Percentiles rank a stretch among this genome's conserved stretches.
phyloP scores from a whole-genome alignment of 1,140 invertebrate species.

The Vanessa atalanta region DNA sequence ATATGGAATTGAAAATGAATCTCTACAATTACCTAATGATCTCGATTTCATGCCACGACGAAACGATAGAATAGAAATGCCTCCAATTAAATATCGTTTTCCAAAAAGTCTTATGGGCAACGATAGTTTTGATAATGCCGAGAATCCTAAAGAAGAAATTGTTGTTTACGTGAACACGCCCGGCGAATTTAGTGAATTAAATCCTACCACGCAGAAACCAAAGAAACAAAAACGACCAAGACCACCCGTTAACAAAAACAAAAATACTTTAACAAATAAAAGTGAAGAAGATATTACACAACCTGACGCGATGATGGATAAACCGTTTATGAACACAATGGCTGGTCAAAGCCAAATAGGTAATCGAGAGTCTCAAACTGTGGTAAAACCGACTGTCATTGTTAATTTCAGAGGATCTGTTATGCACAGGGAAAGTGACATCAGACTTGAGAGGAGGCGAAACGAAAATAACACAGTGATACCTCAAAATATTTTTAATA shows the following conservation, averaged over 20 bases:
- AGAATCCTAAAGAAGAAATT: slow-evolving; percentile 57
- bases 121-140: slow-evolving; percentile 33
- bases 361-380: slow-evolving; percentile 74
- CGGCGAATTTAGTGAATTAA: slow-evolving; percentile 33
- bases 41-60: slow-evolving; percentile 63
- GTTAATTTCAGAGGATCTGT: slow-evolving; percentile 74
- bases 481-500: slow-evolving; percentile 71
- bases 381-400: slow-evolving; percentile 76
- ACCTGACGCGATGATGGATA: slow-evolving; percentile 33
- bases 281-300: slow-evolving; percentile 44
- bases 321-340: slow-evolving; percentile 65
- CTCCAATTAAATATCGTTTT: slow-evolving; percentile 64
- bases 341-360: slow-evolving; percentile 75
- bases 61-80: slow-evolving; percentile 74
- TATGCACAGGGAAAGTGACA: slow-evolving; percentile 67
- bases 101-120: slow-evolving; percentile 57
- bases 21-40: slow-evolving; percentile 58
- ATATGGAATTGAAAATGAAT: slow-evolving; percentile 59
- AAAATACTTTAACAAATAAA: slow-evolving; percentile 40
- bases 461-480: slow-evolving; percentile 50
- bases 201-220: slow-evolving; percentile 52
- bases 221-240: slow-evolving; percentile 53
- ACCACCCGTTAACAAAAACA: slow-evolving; percentile 43
- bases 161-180: slow-evolving; percentile 60
- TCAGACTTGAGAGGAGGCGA: slow-evolving; percentile 60